A percentile compares a stretch with the other conserved stretches of the same genome.
These are phyloP conservation scores for Ochropacha duplaris DNA, from an alignment of 2,888 invertebrate genomes.

Conservation along the genomic window DNA sequence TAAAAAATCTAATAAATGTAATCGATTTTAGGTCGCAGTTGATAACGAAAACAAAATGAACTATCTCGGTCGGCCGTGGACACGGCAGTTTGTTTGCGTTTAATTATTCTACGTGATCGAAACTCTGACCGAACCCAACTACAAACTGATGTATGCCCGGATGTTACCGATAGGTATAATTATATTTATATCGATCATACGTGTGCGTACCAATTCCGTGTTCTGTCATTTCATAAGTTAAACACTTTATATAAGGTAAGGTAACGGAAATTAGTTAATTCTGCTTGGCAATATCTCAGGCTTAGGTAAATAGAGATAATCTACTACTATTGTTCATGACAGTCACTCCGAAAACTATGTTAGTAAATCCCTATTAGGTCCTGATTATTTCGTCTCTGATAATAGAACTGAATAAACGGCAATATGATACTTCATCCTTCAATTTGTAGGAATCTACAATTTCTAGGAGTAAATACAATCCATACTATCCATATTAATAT, in stretches of 20 bases:
- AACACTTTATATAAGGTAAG: not conserved
- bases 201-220: not conserved
- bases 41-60: constrained; percentile 63
- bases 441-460: too few relatives aligned
- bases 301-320: not conserved
- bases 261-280: constrained; percentile 1
- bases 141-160: constrained; percentile 24
- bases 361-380: not conserved
- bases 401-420: too few relatives aligned
- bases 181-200: constrained; percentile 16
- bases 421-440: too few relatives aligned
- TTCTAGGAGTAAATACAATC: too few relatives aligned
- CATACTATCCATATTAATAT: too few relatives aligned
- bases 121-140: constrained; percentile 41
- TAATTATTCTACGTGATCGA: constrained; percentile 71
- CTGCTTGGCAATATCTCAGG: not conserved
- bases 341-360: not conserved
- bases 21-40: constrained; percentile 41
- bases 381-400: too few relatives aligned
- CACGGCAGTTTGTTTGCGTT: constrained; percentile 69
- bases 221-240: not conserved
- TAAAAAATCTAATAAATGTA: constrained; percentile 8
- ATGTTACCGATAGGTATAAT: constrained; percentile 3
- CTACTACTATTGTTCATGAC: not conserved
- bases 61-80: constrained; percentile 52